These are phyloP conservation scores for Euzetes globulus DNA, from an alignment of 2,888 invertebrate species.

Conservation along the genomic window DNA sequence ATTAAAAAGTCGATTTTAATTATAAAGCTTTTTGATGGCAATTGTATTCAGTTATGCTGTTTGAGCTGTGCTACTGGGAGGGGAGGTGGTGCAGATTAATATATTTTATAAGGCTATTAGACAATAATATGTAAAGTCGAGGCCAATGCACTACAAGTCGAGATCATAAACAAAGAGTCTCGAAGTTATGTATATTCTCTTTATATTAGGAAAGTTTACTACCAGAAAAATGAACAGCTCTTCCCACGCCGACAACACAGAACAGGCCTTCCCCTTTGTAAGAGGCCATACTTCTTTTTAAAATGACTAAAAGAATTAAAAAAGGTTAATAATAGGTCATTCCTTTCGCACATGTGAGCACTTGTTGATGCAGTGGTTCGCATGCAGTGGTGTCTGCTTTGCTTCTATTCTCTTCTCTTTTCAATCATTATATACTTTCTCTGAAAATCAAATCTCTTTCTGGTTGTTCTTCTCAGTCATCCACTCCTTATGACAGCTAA, in stretches of 20 bases:
- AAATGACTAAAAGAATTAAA: constrained; percentile 16
- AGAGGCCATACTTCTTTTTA: background rate
- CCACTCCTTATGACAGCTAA: background rate
- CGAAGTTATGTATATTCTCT: background rate
- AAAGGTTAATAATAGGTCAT: constrained; percentile 27
- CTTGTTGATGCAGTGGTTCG: constrained; percentile 9
- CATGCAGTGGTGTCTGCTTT: background rate
- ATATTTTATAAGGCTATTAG: constrained; percentile 18
- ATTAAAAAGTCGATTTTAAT: constrained; percentile 25
- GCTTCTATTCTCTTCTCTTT: background rate
- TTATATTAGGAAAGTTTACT: background rate
- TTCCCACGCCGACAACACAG: constrained; percentile 5
- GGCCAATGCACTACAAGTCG: constrained; percentile 2
- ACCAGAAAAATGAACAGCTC: constrained; percentile 12
- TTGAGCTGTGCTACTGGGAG: constrained; percentile 1
- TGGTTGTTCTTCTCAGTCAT: background rate
- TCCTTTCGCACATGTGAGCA: constrained; percentile 13
- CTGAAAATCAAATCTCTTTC: background rate
- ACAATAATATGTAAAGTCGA: constrained; percentile 3
- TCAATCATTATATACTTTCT: background rate
- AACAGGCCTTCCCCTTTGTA: background rate
- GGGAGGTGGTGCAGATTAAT: background rate
- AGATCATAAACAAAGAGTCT: constrained; percentile 10
- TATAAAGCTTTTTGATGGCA: constrained; percentile 5
- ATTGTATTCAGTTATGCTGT: background rate